Evolutionary conservation across 1,140 invertebrate genomes (phyloP).

Genomic region (Probaryconus sp.): DNA sequence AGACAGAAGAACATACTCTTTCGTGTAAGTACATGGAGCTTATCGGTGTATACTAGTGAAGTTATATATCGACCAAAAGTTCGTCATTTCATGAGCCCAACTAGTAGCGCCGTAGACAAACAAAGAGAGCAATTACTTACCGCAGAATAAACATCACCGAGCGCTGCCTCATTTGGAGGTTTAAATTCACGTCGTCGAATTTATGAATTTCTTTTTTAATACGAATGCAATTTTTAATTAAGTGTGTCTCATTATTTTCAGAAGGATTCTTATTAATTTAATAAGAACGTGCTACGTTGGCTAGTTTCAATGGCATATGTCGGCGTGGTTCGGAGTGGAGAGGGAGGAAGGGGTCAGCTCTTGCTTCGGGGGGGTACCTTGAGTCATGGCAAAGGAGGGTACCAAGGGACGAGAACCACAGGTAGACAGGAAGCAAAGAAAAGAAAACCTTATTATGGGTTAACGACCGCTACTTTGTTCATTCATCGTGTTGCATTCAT

Average conservation of each 20-base stretch:
- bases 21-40: slow-evolving; percentile 36
- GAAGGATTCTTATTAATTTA: too few relatives aligned
- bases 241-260: too few relatives aligned
- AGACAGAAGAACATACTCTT: slow-evolving; percentile 36
- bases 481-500: slow-evolving; percentile 49
- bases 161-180: slow-evolving; percentile 24
- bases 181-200: too few relatives aligned
- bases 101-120: slow-evolving; percentile 30
- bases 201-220: too few relatives aligned
- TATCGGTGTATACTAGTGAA: slow-evolving; percentile 33
- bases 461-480: slow-evolving; percentile 61
- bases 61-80: slow-evolving; percentile 36
- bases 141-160: slow-evolving; percentile 16
- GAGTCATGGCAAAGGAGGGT: slow-evolving; percentile 48
- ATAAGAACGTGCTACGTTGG: slow-evolving; percentile 17
- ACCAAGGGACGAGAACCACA: slow-evolving; percentile 51
- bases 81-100: slow-evolving; percentile 37
- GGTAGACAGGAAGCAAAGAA: slow-evolving; percentile 60
- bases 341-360: slow-evolving; percentile 15
- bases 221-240: too few relatives aligned
- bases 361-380: slow-evolving; percentile 32
- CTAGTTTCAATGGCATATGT: slow-evolving; percentile 43
- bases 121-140: slow-evolving; percentile 44
- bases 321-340: slow-evolving; percentile 16
- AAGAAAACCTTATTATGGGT: slow-evolving; percentile 60